These are phyloP conservation scores for Ciconia nigra DNA, from an alignment of 2,797 vertebrate species.

Conservation along the genomic window DNA sequence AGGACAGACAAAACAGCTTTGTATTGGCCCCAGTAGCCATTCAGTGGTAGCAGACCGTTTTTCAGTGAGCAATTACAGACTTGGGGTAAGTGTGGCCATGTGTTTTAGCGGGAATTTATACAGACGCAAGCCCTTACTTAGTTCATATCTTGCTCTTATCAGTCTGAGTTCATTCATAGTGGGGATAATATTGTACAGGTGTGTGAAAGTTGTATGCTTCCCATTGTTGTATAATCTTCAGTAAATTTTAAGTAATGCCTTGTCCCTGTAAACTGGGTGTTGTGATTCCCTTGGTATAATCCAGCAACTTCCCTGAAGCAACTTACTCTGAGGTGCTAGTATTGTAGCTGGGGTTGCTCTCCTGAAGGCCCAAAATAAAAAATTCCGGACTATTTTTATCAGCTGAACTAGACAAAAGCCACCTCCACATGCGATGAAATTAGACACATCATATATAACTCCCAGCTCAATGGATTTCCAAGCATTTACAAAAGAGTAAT, in stretches of 20 bases:
- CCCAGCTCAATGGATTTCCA: not conserved
- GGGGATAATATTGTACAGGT: not conserved
- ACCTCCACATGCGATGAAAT: not conserved
- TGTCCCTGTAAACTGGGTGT: not conserved
- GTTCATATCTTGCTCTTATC: not conserved
- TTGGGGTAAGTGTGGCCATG: no score
- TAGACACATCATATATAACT: not conserved
- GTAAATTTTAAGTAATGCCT: not conserved
- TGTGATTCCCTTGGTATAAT: not conserved
- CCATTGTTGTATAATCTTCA: not conserved
- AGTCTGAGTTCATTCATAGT: not conserved
- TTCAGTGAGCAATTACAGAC: not conserved
- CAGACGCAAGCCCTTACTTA: no score
- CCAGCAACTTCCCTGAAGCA: not conserved
- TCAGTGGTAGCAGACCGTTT: not conserved
- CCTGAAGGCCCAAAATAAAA: not conserved
- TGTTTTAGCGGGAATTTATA: not conserved
- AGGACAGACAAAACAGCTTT: not conserved
- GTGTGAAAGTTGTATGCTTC: not conserved
- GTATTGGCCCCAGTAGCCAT: rapidly evolving
- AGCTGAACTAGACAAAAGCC: not conserved
- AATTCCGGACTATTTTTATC: not conserved
- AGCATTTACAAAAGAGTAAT: not conserved
- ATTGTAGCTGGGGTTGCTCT: not conserved
- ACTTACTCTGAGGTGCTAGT: not conserved